Conservation (phyloP, 2,797 vertebrate species). For the Avahi laniger region DNA sequence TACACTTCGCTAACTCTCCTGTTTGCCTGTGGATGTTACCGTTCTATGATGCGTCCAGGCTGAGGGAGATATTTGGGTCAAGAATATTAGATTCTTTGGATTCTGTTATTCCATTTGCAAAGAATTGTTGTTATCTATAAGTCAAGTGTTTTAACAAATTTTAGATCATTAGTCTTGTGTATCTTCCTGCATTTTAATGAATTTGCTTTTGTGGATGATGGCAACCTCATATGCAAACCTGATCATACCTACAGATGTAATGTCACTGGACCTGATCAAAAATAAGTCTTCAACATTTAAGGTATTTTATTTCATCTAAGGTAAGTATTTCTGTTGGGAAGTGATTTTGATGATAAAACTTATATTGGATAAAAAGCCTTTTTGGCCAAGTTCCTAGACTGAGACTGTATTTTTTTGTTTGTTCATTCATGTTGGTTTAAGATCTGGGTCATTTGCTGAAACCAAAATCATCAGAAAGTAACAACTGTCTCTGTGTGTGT, state of each 20-base stretch:
- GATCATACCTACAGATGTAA: neutral
- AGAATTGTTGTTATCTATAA: neutral
- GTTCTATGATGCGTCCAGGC: neutral
- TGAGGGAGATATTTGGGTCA: slow-evolving; percentile 4
- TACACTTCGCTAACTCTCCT: neutral
- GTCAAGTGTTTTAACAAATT: neutral
- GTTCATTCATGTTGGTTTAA: neutral
- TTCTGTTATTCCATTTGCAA: slow-evolving; percentile 30
- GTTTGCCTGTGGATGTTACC: neutral
- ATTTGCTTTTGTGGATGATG: neutral
- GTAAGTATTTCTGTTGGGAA: neutral
- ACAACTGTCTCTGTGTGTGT: neutral
- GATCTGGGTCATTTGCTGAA: neutral
- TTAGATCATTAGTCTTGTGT: neutral
- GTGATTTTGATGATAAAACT: slow-evolving; percentile 5
- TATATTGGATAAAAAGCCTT: neutral
- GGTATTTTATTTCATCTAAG: neutral
- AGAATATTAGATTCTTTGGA: neutral
- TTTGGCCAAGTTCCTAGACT: neutral
- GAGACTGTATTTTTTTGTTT: neutral
- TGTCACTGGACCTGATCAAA: neutral
- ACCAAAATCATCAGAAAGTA: neutral
- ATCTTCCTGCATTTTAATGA: neutral
- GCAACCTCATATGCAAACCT: neutral
- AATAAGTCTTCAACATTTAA: neutral